Conservation (phyloP, 2,888 invertebrate genomes). For the Lithophane ornitopus region DNA sequence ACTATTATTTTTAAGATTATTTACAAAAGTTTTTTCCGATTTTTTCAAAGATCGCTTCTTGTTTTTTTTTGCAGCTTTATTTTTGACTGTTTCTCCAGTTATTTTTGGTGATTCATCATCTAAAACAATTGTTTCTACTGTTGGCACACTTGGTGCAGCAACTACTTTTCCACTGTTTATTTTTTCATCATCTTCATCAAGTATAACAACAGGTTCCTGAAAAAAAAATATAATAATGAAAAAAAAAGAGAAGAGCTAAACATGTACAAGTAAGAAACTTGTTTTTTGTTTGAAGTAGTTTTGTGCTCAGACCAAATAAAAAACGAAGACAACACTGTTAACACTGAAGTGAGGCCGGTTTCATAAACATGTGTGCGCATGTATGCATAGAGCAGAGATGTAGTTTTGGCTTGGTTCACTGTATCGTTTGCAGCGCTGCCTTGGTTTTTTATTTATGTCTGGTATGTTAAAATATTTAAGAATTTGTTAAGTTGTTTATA, state of each 20-base stretch:
- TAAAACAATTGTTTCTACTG: constrained; percentile 43
- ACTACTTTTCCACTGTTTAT: not conserved
- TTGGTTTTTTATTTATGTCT: no score
- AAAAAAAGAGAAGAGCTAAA: not conserved
- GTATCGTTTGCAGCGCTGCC: no score
- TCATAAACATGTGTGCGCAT: no score
- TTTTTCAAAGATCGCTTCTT: not conserved
- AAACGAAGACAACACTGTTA: no score
- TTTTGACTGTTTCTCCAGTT: not conserved
- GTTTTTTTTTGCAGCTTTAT: not conserved
- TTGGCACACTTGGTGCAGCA: not conserved
- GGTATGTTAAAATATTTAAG: not conserved
- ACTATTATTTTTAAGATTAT: constrained; percentile 65
- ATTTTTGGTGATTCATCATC: constrained; percentile 44
- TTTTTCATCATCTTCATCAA: constrained; percentile 44
- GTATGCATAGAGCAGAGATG: no score
- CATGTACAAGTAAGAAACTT: not conserved
- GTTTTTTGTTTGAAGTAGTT: not conserved
- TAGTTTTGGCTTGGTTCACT: no score
- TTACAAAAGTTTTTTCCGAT: constrained; percentile 50
- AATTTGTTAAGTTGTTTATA: not conserved
- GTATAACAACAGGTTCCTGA: constrained; percentile 42
- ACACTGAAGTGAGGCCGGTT: no score
- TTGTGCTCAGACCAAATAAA: no score
- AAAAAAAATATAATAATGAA: not conserved